Conservation (phyloP, 2,888 invertebrate genomes). For the Camptogramma bilineatum region DNA sequence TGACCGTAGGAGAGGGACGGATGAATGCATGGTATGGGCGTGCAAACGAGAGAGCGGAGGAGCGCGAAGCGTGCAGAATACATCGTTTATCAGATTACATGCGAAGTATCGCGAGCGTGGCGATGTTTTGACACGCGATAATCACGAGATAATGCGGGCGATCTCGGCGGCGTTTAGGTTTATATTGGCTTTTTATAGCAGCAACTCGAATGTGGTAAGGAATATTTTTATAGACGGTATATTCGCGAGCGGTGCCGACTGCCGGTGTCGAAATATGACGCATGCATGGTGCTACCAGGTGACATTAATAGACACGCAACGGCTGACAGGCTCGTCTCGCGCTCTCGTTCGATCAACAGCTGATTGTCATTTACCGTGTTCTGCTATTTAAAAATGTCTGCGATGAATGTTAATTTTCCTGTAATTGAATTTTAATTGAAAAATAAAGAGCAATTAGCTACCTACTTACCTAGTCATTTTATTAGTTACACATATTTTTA, state of each 20-base stretch:
- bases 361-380: slow-evolving; percentile 42
- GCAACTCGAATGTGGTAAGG: slow-evolving; percentile 65
- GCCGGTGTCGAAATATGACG: slow-evolving; percentile 58
- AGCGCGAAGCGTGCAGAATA: slow-evolving; percentile 83
- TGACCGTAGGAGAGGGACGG: slow-evolving; percentile 71
- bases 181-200: slow-evolving; percentile 83
- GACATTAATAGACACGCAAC: slow-evolving; percentile 44
- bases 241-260: slow-evolving; percentile 53
- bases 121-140: slow-evolving; percentile 87
- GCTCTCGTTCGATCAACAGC: slow-evolving; percentile 45
- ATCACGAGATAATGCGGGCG: slow-evolving; percentile 85
- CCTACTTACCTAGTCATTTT: background rate
- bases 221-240: slow-evolving; percentile 69
- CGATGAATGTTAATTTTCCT: slow-evolving; percentile 28
- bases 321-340: slow-evolving; percentile 32
- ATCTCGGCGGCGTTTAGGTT: slow-evolving; percentile 83
- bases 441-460: slow-evolving; percentile 5
- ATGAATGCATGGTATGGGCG: slow-evolving; percentile 46
- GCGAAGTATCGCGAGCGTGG: slow-evolving; percentile 86
- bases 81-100: slow-evolving; percentile 87
- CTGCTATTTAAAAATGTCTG: slow-evolving; percentile 22
- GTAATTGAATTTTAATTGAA: slow-evolving; percentile 25
- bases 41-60: slow-evolving; percentile 60
- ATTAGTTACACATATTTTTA: background rate
- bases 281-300: slow-evolving; percentile 50